Evolutionary conservation across 2,113 vertebrate genomes (phyloP), one percentile per base, ranked within the genome.

Genomic region (Eretmochelys imbricata): DNA sequence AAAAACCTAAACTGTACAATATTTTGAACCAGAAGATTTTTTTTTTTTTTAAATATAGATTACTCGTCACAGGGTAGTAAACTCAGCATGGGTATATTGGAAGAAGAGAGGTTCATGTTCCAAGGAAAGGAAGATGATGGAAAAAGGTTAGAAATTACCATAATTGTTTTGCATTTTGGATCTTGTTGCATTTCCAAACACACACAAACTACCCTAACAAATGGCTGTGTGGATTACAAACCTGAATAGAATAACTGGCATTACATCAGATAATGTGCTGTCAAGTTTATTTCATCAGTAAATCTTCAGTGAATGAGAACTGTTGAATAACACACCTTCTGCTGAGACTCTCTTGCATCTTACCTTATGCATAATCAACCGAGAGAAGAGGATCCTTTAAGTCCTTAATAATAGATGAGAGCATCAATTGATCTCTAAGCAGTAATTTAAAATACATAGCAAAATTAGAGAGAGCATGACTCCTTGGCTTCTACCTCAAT

Each of bases 341-440:
- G 53, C 81, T 85, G 88, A 97, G 81, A 94, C 94, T 81, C 88
- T 96, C 49, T 82, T 93, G 87, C 82, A 49, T 94, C 76, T 96
- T 94, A 72, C 81, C 59, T 95, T 85, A 95, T 96, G 62, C 42
- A 51, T 80, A 94, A 94, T 96, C 94, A 97, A 95, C 84, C 96
- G 89, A 92, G 46, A 96, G 79, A 93, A 83, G 57, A 82, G 93
- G 85, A 89, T 87, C 42, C 89, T 94, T 87, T 89, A 95, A 96
- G 96, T 90, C 27, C 46, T 96, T 97, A 97, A 96, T 95, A 97
- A 97, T 59, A 97, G 82, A 95, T 97, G 86, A 98, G 98, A 95
- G 82, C 92, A 48, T 90, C 93, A 96, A 93, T 49, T 97, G 91
- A 97, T 96, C 84, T 96, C 84, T 96, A 88, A 93, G 79, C 22